Conservation (phyloP, 1,140 invertebrate genomes). For the Drosophila burlai region DNA sequence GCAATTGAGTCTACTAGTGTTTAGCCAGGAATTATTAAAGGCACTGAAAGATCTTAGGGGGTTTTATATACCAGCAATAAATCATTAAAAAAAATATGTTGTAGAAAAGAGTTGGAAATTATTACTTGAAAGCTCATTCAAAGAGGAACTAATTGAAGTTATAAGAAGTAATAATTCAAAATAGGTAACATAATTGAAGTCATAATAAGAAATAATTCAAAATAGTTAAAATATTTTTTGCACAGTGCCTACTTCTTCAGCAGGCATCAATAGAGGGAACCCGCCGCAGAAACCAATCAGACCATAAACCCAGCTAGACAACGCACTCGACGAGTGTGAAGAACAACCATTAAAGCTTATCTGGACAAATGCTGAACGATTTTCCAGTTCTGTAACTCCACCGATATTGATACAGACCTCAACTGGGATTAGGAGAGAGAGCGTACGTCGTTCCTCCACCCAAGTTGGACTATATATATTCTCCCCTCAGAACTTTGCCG, state of each 20-base stretch:
- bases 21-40: conserved; percentile 41
- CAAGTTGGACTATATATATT: conserved; percentile 3
- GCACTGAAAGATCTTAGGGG: conserved; percentile 45
- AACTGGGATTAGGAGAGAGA: conserved; percentile 71
- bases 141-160: background rate
- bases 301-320: conserved; percentile 16
- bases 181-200: too few relatives aligned
- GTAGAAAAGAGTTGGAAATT: background rate
- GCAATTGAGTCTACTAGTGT: conserved; percentile 21
- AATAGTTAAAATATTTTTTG: conserved; percentile 5
- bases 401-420: conserved; percentile 75
- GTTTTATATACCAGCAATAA: background rate
- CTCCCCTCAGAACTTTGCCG: conserved; percentile 65
- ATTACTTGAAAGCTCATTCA: background rate
- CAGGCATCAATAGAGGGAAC: conserved; percentile 11
- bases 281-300: conserved; percentile 31
- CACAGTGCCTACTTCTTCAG: conserved; percentile 31
- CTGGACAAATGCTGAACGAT: conserved; percentile 52
- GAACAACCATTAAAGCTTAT: conserved; percentile 77
- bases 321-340: conserved; percentile 49
- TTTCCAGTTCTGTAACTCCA: conserved; percentile 33
- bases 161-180: background rate
- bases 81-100: background rate
- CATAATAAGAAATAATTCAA: background rate
- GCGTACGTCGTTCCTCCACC: conserved; percentile 26